These are phyloP conservation scores for Etia nguti DNA, from an alignment of 2,113 vertebrate genomes.

Conservation along the genomic window DNA sequence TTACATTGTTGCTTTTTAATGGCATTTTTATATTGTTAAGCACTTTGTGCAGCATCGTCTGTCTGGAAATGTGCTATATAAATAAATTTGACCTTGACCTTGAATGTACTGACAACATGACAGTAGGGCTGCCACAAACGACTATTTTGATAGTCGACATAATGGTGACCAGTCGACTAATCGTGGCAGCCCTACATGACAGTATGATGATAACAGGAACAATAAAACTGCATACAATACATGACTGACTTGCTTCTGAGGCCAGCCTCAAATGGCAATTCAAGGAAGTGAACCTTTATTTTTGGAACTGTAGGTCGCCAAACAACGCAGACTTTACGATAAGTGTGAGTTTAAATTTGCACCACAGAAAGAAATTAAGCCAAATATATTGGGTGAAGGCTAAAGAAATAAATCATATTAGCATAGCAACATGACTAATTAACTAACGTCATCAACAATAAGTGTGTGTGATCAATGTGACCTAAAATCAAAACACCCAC, in stretches of 20 bases:
- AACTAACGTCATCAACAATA: not conserved
- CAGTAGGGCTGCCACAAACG: no score
- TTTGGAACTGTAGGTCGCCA: not conserved
- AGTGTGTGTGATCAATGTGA: not conserved
- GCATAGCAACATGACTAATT: not conserved
- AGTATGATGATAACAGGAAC: not conserved
- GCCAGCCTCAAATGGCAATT: not conserved
- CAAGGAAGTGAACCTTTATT: not conserved
- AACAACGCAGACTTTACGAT: not conserved
- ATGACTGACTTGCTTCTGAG: not conserved
- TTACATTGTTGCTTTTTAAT: no score
- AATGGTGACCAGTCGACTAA: no score
- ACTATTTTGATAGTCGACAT: no score
- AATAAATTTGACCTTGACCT: no score
- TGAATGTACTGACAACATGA: not conserved
- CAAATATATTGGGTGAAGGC: not conserved
- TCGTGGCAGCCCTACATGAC: no score
- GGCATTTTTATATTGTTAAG: no score
- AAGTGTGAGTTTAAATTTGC: not conserved
- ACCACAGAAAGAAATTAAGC: not conserved
- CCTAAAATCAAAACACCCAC: not conserved
- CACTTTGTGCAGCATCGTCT: no score
- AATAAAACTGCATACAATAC: not conserved
- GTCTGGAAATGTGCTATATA: no score
- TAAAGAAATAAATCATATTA: not conserved